Evolutionary conservation across 2,888 invertebrate genomes (phyloP).

Genomic region (Muscina levida): DNA sequence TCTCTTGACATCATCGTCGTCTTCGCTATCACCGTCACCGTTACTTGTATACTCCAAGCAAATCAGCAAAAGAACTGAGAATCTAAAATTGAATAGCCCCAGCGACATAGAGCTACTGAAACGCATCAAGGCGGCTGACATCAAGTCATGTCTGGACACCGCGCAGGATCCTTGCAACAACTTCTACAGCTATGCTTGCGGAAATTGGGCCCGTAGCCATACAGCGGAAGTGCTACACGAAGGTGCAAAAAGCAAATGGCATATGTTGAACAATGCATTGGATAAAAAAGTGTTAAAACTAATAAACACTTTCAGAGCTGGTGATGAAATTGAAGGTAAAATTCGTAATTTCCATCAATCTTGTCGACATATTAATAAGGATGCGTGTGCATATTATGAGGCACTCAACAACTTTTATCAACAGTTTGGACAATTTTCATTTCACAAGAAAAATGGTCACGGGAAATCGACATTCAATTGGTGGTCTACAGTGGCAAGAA

Average conservation of each 20-base stretch:
- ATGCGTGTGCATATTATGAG: slow-evolving; percentile 68
- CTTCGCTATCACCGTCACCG: no score
- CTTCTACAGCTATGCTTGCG: slow-evolving; percentile 91
- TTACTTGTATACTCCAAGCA: no score
- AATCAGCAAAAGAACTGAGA: no score
- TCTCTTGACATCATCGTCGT: no score
- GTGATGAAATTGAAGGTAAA: slow-evolving; percentile 67
- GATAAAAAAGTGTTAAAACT: no score
- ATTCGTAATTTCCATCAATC: slow-evolving; percentile 74
- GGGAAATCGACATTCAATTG: slow-evolving; percentile 69
- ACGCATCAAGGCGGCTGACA: slow-evolving; percentile 84
- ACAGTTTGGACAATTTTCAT: slow-evolving; percentile 72
- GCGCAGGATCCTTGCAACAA: slow-evolving; percentile 88
- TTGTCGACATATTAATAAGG: slow-evolving; percentile 66
- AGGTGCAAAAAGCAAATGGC: no score
- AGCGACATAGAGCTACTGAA: slow-evolving; percentile 81
- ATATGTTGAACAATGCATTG: no score
- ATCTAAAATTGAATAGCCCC: slow-evolving; percentile 61
- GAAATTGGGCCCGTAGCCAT: slow-evolving; percentile 84
- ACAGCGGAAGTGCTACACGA: slow-evolving; percentile 68
- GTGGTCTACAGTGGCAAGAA: slow-evolving; percentile 72
- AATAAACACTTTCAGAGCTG: no score
- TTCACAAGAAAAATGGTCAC: slow-evolving; percentile 31
- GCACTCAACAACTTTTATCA: slow-evolving; percentile 67
- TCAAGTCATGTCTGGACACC: slow-evolving; percentile 87